Base-by-base conservation (phyloP, 1,140 invertebrate genomes). In the Brachionus rotundiformis region DNA sequence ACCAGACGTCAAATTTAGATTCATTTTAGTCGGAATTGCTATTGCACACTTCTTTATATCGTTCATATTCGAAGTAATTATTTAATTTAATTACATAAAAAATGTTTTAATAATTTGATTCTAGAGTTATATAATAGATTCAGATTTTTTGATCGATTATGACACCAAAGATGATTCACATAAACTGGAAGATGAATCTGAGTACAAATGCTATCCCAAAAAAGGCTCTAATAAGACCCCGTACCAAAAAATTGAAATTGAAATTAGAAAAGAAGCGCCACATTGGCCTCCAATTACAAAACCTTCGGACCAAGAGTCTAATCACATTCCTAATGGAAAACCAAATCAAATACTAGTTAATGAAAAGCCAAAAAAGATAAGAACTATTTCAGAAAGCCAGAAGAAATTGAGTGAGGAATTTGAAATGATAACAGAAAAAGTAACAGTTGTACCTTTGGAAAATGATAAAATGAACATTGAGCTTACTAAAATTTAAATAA, bases 51-150 rank as follows among this genome's bases (percentile, higher is more conserved):
- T 79, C 16, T 79, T 79, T 23, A 41, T 54, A 36, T 23, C 76
- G 54, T 63, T 79, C 29, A 79, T 79, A 3, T 79, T 59, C 11
- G 76, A 79, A 39, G 76, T 79, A 79, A 79, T 16, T 13, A 63
- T 25, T 19, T 2, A 23, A 59, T 31, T 36, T 16, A 25, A 54
- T 36, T 5, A 31, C 16, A 47, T 25, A 6, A 1, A 49, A 59
- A 49, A 27, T 23, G 54, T 36, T 33, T 23, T 39, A 79, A 54
- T 10, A 2, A 41, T 63, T 59, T 41, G n/a, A 33, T 59, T 59
- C 13, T 23, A 79, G 76, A 79, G 47, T 31, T 79, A 59, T n/a
- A 39, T 79, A 16, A 79, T 79, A 16, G 59, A 79, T 41, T 63
- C 76, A 11, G 59, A 54, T 33, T 79, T 63, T 79, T 59, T 79